These are phyloP conservation scores for Pionites leucogaster DNA, from an alignment of 2,113 vertebrate genomes.

Conservation along the genomic window DNA sequence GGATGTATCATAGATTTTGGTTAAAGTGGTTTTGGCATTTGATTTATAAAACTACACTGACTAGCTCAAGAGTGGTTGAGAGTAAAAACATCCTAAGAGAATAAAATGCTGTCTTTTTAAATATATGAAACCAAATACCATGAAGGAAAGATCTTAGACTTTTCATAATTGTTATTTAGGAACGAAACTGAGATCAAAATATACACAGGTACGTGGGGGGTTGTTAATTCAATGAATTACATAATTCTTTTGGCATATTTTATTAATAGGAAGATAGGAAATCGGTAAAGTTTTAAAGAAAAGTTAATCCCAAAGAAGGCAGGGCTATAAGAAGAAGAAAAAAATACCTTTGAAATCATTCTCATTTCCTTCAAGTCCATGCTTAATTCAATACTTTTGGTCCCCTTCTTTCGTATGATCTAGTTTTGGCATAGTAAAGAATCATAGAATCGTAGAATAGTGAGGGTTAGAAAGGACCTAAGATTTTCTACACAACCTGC, in stretches of 20 bases:
- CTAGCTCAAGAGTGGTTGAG: neutral
- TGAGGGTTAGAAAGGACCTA: no score
- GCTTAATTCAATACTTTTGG: neutral
- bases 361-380: neutral
- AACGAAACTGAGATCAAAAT: neutral
- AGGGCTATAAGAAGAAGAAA: neutral
- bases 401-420: neutral
- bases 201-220: neutral
- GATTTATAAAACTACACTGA: conserved; percentile 2
- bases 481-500: neutral
- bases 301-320: neutral
- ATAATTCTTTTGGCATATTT: neutral
- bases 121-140: neutral
- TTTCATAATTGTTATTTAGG: neutral
- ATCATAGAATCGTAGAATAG: no score
- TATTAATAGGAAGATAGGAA: neutral
- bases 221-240: neutral
- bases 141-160: neutral
- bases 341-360: neutral
- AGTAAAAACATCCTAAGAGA: neutral
- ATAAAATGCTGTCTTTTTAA: neutral
- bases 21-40: neutral
- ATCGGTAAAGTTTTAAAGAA: neutral
- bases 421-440: neutral
- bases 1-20: neutral